Base-by-base conservation (phyloP, 2,113 vertebrate genomes). In the Nestor notabilis region DNA sequence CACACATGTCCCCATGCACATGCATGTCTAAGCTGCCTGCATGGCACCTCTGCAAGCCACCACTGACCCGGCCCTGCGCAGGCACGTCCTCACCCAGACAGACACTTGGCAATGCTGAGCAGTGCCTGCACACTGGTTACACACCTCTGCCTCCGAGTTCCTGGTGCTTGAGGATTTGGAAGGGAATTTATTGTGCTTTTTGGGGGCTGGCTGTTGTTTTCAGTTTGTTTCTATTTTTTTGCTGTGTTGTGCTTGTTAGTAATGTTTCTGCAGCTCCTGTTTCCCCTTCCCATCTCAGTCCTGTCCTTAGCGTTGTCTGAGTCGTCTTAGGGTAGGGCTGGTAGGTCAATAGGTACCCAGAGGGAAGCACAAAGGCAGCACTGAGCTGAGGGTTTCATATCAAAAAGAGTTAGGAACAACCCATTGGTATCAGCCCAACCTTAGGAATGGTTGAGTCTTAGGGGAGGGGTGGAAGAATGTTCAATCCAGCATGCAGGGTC, bases 261-360 rank as follows among this genome's bases (percentile, higher is more conserved):
- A 25, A 91, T 79, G 97, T 97, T 97, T 89, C 91, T 92, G 89
- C 90, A 93, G 94, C 89, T 94, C 87, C 69, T 95, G 87, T 96
- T 89, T 81, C 29, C 90, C 69, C 44, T 43, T 58, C 66, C 82
- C 88, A 18, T 78, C 92, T 89, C 89, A 92, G 83, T 95, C 93
- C 91, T 96, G 96, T 97, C 83, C 95, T 71, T 31, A 90, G 89
- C 71, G 0, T 76, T 93, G 94, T 95, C 24, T 19, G n/a, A 79
- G 70, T 76, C 69, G 29, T 37, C 25, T n/a, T 1, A 8, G 79
- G 82, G 43, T 18, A 50, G 64, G 29, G 11, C 7, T 78, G 82
- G 56, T 17, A 7, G 49, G 50, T 10, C 53, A 12, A 1, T 0
- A 14, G 68, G 53, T 53, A 17, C 16, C 68, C 75, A 11, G 50